phyloP scores from a whole-genome alignment of 2,797 vertebrate species.

The Eulemur mongoz region DNA sequence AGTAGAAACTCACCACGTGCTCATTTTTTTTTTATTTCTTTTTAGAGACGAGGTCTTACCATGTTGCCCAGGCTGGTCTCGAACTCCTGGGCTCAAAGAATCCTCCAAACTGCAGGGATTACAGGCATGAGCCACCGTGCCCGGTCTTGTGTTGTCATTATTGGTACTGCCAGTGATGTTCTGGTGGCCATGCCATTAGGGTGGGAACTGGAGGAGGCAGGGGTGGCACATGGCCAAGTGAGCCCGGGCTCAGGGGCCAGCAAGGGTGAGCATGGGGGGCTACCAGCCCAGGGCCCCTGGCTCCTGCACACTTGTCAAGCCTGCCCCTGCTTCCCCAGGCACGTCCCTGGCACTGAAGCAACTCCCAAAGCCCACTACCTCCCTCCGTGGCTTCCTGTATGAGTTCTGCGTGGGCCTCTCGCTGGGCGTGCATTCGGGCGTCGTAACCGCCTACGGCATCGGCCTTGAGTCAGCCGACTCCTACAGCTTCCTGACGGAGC shows the following conservation, averaged over 20 bases:
- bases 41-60: not conserved
- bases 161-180: fast-evolving
- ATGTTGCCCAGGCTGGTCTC: not conserved
- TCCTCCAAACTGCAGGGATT: not conserved
- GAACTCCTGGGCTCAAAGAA: not conserved
- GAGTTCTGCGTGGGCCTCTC: slow-evolving; percentile 94
- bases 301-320: fast-evolving
- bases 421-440: slow-evolving; percentile 91
- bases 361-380: slow-evolving; percentile 91
- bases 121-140: not conserved
- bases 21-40: not conserved
- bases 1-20: not conserved
- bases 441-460: slow-evolving; percentile 92
- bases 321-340: slow-evolving; percentile 80
- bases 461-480: slow-evolving; percentile 91
- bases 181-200: too few relatives aligned
- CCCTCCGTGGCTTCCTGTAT: slow-evolving; percentile 91
- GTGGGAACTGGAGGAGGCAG: fast-evolving
- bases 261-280: not conserved
- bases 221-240: fast-evolving
- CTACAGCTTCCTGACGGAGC: slow-evolving; percentile 94
- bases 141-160: fast-evolving
- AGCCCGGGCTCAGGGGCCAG: not conserved
- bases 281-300: not conserved
- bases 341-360: slow-evolving; percentile 95